Base-by-base conservation (phyloP, 2,113 vertebrate genomes). In the Coptodon rendalli region DNA sequence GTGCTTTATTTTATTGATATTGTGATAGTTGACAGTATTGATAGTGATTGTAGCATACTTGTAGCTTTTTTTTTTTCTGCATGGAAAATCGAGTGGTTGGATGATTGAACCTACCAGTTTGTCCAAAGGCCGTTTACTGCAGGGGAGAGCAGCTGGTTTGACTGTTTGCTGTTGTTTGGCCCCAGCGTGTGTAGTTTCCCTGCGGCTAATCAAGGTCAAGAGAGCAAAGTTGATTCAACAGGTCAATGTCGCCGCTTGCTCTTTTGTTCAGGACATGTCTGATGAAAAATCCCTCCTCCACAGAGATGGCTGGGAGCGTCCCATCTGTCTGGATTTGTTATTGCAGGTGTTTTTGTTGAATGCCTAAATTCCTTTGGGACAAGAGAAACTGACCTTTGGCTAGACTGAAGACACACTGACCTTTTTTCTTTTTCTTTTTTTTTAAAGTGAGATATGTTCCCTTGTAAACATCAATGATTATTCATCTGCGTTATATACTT, bases 261-360 rank as follows among this genome's bases (percentile, higher is more conserved):
- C 48, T 38, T 78, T 87, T 59, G 87, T 87, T 83, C 88, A 89
- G 91, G 93, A 90, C 86, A 57, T 71, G 17, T 29, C 84, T 81
- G 31, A 31, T 38, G 36, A 11, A 81, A 91, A 87, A 82, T 71
- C 81, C 79, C 52, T 78, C 14, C 8, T 54, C 83, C 73, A 19
- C 87, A 80, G 79, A 76, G 86, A 57, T 6, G 4, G 17, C 7
- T n/a, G 50, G 82, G 84, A 83, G 84, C 14, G 4, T 91, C 57
- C 78, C 89, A 5, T 76, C 68, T 57, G 83, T 78, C 86, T 3
- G 11, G 16, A 12, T 78, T 52, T 91, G 87, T 91, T 90, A 2
- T 78, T 59, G 22, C 80, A 90, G 86, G 43, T 92, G 87, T 53
- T 93, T 66, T 43, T 82, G 59, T 54, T 13, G 36, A 73, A 87